Evolutionary conservation across 2,888 invertebrate species (phyloP).

Genomic region (Pachliopta kotzebuea): DNA sequence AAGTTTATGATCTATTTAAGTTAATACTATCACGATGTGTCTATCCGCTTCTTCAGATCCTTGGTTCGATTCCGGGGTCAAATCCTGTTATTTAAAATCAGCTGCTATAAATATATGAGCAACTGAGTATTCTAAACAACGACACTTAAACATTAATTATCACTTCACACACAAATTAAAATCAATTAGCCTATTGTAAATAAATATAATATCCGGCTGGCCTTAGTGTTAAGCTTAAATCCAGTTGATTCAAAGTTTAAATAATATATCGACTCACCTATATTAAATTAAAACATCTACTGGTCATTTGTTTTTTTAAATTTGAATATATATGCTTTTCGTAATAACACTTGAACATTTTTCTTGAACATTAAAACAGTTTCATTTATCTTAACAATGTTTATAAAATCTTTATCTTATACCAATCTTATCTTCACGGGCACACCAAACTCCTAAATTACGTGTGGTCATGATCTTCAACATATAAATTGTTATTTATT

Average conservation of each 20-base stretch:
- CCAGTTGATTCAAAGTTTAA: background rate
- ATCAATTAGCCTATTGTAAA: no score
- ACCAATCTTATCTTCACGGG: constrained; percentile 7
- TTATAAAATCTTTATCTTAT: constrained; percentile 11
- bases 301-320: background rate
- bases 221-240: no score
- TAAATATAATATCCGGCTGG: no score
- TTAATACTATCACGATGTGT: no score
- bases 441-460: constrained; percentile 9
- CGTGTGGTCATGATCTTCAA: background rate
- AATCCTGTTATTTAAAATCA: no score
- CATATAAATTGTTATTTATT: background rate
- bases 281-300: background rate
- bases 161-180: no score
- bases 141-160: no score
- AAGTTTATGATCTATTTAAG: no score
- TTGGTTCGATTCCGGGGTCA: no score
- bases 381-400: constrained; percentile 10
- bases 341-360: background rate
- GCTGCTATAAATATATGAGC: no score
- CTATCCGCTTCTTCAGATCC: no score
- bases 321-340: background rate
- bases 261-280: background rate
- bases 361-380: background rate
- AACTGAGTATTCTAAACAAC: no score